A percentile compares a stretch with the other conserved stretches of the same genome.
Conservation (phyloP, 2,888 invertebrate genomes). For the Pachliopta kotzebuea region DNA sequence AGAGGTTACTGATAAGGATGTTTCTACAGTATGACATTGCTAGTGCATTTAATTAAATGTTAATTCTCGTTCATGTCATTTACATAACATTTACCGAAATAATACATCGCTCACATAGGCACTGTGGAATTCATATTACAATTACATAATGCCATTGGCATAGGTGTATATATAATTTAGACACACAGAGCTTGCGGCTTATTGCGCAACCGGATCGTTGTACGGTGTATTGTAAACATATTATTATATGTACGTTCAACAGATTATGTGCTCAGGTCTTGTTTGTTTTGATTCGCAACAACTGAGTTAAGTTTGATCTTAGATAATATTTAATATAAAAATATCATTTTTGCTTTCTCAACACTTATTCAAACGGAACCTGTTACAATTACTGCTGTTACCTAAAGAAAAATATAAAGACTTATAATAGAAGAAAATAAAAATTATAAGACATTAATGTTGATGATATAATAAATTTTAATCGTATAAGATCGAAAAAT, state of each 20-base stretch:
- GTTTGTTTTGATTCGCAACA: background rate
- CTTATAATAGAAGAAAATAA: too few relatives aligned
- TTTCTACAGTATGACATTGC: too few relatives aligned
- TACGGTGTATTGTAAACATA: background rate
- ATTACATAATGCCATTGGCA: slow-evolving; percentile 12
- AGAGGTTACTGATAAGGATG: too few relatives aligned
- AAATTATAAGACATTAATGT: too few relatives aligned
- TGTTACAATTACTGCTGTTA: too few relatives aligned
- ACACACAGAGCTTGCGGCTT: background rate
- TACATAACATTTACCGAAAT: slow-evolving; percentile 21
- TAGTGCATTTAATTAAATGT: too few relatives aligned
- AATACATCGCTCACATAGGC: slow-evolving; percentile 15
- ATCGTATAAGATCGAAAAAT: background rate
- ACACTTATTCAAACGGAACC: too few relatives aligned
- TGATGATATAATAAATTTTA: background rate
- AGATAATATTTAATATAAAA: background rate
- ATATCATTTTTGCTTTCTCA: background rate
- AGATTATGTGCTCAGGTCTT: slow-evolving; percentile 14
- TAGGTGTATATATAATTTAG: background rate
- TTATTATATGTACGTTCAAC: background rate
- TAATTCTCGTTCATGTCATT: too few relatives aligned
- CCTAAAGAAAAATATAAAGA: too few relatives aligned
- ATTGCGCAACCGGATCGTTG: slow-evolving; percentile 8
- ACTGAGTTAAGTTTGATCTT: background rate
- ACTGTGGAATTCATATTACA: background rate